Evolutionary conservation across 2,797 vertebrate genomes (phyloP).

Genomic region (Parauchenoglanis ngamensis): DNA sequence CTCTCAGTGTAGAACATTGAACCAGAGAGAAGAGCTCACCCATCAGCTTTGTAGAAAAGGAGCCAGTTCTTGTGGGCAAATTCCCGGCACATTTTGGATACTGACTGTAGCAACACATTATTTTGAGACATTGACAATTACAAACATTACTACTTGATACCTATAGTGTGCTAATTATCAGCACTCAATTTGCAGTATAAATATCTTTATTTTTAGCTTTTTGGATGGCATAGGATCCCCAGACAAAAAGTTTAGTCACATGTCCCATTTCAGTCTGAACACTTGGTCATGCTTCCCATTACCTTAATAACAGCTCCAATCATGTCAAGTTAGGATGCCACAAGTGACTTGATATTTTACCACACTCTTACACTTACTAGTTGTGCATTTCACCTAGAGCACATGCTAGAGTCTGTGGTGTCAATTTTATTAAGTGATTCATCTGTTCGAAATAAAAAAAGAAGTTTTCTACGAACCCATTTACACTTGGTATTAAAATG

Average conservation of each 20-base stretch:
- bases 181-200: not conserved
- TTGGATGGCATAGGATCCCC: not conserved
- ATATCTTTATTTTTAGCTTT: not conserved
- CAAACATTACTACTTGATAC: not conserved
- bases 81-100: slow-evolving; percentile 90
- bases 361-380: not conserved
- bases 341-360: not conserved
- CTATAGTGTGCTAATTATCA: not conserved
- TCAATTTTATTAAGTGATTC: not conserved
- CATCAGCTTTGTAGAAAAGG: slow-evolving; percentile 89
- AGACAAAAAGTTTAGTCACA: not conserved
- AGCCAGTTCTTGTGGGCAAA: slow-evolving; percentile 97
- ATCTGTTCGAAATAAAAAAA: not conserved
- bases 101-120: slow-evolving; percentile 61
- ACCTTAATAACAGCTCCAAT: not conserved
- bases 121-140: not conserved
- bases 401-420: not conserved
- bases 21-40: slow-evolving; percentile 73
- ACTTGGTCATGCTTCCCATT: not conserved
- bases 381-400: not conserved
- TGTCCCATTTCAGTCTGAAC: not conserved
- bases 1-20: not conserved
- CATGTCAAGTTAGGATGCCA: not conserved
- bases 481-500: too few species aligned
- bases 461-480: not conserved